Evolutionary conservation across 2,888 invertebrate genomes (phyloP), one percentile per base, ranked within the genome.

Genomic region (Thymelicus acteon): DNA sequence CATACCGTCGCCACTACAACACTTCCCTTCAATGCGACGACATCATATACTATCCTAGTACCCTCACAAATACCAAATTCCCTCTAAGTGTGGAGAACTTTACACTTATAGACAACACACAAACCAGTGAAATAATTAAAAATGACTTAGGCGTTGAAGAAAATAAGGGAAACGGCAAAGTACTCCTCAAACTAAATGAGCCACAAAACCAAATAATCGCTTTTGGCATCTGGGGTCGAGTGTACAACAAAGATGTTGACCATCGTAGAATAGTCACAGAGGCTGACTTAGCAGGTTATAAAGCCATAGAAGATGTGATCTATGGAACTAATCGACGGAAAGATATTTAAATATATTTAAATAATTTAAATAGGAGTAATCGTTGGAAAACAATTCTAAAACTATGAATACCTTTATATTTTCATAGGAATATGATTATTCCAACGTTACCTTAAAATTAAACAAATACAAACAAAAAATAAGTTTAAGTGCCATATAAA

Each of bases 21-120:
- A 72, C 70, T 0, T 85, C 87, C 0, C 79, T 92, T 0, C 76
- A 85, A 24, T 90, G 92, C 63, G 85, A 90, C 24, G 87, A 92
- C 58, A 82, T 88, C 0, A 82, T 90, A 1, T 95, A 95, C 75
- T 94, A 86, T 73, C 95, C 95, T 0, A 83, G 90, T 40, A 94
- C 95, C 0, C 74, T 95, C 2, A 84, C 88, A 70, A 88, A 89
- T 48, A 91, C 87, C 37, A 93, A 95, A 63, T 89, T 91, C 47
- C 95, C 95, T 0, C 78, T 95, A 0, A 82, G 82, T 7, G 81
- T 87, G 0, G 73, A 76, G 7, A 89, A 92, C 67, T 88, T 84
- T 39, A 86, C 88, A 0, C 89, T 84, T 71, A 71, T 65, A 39
- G 77, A 66, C 19, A 71, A 52, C 24, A 61, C 67, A 13, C 37